phyloP scores from a whole-genome alignment of 2,113 vertebrate species.

The Erythrocercus mccallii region DNA sequence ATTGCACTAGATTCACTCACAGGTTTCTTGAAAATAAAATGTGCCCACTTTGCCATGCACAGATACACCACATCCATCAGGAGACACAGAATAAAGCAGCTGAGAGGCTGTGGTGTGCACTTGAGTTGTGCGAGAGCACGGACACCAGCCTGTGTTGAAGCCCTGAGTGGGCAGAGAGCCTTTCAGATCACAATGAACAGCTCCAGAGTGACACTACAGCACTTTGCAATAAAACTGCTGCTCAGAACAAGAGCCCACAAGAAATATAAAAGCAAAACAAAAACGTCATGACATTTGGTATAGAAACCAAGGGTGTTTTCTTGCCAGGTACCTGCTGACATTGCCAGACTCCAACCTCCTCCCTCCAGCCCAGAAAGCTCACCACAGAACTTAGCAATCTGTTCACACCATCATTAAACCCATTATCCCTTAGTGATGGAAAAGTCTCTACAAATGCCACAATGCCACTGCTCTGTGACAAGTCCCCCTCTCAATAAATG shows the following conservation, averaged over 20 bases:
- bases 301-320: neutral
- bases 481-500: neutral
- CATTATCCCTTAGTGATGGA: slow-evolving; percentile 30
- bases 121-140: neutral
- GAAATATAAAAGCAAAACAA: slow-evolving; percentile 7
- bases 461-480: neutral
- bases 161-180: neutral
- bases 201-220: neutral
- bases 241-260: neutral
- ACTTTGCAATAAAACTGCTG: neutral
- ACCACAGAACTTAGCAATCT: slow-evolving; percentile 61
- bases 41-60: rapidly evolving
- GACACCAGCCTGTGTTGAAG: neutral
- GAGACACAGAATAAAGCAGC: neutral
- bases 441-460: slow-evolving; percentile 38
- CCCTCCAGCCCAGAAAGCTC: slow-evolving; percentile 2
- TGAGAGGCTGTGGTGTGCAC: neutral
- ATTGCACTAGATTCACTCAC: neutral
- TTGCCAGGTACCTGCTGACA: slow-evolving; percentile 48
- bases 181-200: neutral
- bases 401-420: slow-evolving; percentile 45
- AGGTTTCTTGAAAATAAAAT: neutral
- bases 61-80: neutral
- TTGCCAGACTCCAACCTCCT: slow-evolving; percentile 30
- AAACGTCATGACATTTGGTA: slow-evolving; percentile 51